phyloP scores from a whole-genome alignment of 2,888 invertebrate species.

The Dynastes grantii region DNA sequence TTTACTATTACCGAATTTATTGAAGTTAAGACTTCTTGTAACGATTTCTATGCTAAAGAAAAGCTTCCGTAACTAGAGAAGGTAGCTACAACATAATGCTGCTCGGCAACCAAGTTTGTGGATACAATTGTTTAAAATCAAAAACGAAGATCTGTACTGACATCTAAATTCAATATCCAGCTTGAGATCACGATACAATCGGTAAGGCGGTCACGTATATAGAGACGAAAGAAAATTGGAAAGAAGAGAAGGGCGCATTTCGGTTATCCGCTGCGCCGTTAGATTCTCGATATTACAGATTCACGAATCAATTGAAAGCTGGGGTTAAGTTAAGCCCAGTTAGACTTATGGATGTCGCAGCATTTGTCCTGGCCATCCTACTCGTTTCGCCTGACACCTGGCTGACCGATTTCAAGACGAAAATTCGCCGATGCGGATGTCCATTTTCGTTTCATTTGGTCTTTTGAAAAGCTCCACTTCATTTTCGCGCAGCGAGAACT shows the following conservation, averaged over 20 bases:
- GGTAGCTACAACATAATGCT: no score
- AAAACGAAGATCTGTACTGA: not conserved
- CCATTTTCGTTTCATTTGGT: conserved; percentile 43
- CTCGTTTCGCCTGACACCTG: conserved; percentile 61
- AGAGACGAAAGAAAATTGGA: conserved; percentile 23
- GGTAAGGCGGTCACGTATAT: conserved; percentile 26
- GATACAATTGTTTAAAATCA: not conserved
- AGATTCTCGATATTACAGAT: conserved; percentile 41
- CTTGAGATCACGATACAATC: conserved; percentile 19
- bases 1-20: no score
- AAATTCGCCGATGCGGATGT: conserved; percentile 51
- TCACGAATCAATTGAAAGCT: conserved; percentile 62
- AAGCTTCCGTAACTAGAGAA: no score
- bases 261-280: conserved; percentile 30
- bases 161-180: not conserved
- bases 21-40: no score
- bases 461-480: conserved; percentile 42
- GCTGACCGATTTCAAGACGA: conserved; percentile 54
- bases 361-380: conserved; percentile 61
- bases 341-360: conserved; percentile 65
- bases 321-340: conserved; percentile 60
- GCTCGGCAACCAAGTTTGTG: no score
- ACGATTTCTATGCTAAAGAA: no score
- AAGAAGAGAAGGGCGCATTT: conserved; percentile 5
- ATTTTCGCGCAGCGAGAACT: conserved; percentile 26